phyloP scores from a whole-genome alignment of 2,888 invertebrate species.

The Hipparchia semele region DNA sequence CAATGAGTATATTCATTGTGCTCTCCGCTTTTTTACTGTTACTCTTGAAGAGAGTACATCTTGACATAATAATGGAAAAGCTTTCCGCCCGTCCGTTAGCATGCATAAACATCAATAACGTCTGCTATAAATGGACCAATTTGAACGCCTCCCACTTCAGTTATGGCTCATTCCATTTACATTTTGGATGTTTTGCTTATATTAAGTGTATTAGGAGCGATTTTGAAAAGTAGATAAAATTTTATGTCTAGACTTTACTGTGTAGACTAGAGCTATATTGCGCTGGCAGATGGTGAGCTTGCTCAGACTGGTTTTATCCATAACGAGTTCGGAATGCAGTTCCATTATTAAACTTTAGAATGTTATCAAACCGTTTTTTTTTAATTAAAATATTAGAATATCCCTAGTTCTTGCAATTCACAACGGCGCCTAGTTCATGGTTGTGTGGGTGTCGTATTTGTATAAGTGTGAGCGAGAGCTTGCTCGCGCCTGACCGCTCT shows the following conservation, averaged over 20 bases:
- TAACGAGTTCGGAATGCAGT: conserved; percentile 9
- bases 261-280: conserved; percentile 8
- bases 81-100: conserved; percentile 46
- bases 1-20: too few relatives aligned
- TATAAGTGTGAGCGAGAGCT: too few relatives aligned
- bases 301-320: conserved; percentile 15
- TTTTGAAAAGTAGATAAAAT: conserved; percentile 25
- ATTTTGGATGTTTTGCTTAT: conserved; percentile 36
- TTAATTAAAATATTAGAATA: too few relatives aligned
- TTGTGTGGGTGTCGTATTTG: too few relatives aligned
- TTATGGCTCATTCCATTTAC: conserved; percentile 40
- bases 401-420: too few relatives aligned
- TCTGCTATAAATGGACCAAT: conserved; percentile 38
- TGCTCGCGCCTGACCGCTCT: too few relatives aligned
- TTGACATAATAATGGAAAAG: conserved; percentile 44
- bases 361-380: not conserved
- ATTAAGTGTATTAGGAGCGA: conserved; percentile 28
- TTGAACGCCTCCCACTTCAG: conserved; percentile 34
- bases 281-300: not conserved
- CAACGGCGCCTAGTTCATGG: too few relatives aligned
- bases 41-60: conserved; percentile 39
- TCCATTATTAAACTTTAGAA: not conserved
- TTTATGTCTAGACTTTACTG: conserved; percentile 12
- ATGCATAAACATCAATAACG: conserved; percentile 43
- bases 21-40: conserved; percentile 28